These are phyloP conservation scores for Paraescarpia echinospica DNA, from an alignment of 1,140 invertebrate genomes.

Conservation along the genomic window DNA sequence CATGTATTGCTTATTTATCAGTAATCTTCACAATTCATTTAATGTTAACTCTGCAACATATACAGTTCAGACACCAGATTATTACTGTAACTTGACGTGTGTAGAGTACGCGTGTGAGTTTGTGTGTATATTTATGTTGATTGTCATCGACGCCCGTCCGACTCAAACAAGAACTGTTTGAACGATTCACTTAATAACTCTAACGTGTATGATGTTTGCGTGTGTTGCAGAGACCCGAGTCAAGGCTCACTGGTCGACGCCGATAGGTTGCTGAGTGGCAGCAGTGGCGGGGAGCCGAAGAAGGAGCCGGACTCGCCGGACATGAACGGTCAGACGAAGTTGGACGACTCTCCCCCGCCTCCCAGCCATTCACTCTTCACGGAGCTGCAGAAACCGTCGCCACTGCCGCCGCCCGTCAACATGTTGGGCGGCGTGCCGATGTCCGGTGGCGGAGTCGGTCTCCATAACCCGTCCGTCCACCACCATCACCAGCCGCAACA, in stretches of 20 bases:
- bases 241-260: constrained; percentile 3
- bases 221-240: neutral
- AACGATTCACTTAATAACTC: neutral
- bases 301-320: constrained; percentile 27
- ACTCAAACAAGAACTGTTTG: too few species aligned
- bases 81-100: neutral
- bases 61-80: neutral
- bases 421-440: neutral
- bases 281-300: constrained; percentile 20
- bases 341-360: constrained; percentile 7
- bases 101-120: too few species aligned
- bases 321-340: constrained; percentile 24
- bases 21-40: neutral
- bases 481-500: constrained; percentile 3
- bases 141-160: too few species aligned
- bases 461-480: constrained; percentile 13
- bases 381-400: constrained; percentile 1
- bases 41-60: neutral
- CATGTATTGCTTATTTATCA: neutral
- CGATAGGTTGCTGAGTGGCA: neutral
- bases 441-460: neutral
- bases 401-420: neutral
- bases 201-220: neutral
- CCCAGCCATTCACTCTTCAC: neutral
- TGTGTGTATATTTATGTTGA: too few species aligned